Conservation (phyloP, 1,140 invertebrate species). For the Psix sp. region DNA sequence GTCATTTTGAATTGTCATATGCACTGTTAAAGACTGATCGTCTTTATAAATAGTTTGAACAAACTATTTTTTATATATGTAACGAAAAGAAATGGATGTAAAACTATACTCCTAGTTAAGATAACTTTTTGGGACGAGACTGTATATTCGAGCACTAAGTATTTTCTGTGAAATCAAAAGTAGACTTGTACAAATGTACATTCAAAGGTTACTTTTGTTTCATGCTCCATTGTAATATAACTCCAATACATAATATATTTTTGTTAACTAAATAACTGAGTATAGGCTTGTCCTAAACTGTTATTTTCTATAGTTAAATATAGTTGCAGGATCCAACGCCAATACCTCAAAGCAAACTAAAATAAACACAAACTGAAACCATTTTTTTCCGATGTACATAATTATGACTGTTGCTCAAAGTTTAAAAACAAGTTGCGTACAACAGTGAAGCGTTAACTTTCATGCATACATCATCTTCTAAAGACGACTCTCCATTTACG, state of each 20-base stretch:
- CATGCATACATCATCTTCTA: background rate
- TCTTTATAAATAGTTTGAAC: too few relatives aligned
- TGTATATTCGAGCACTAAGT: too few relatives aligned
- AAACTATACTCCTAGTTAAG: background rate
- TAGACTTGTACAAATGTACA: conserved; percentile 36
- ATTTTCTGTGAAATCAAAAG: conserved; percentile 6
- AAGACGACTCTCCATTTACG: conserved; percentile 50
- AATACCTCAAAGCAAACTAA: too few relatives aligned
- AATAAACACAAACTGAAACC: conserved; percentile 2
- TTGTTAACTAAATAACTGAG: too few relatives aligned
- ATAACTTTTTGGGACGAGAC: conserved; percentile 11
- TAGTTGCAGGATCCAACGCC: too few relatives aligned
- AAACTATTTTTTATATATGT: too few relatives aligned
- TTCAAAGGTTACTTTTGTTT: conserved; percentile 4
- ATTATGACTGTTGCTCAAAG: conserved; percentile 48
- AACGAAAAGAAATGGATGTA: too few relatives aligned
- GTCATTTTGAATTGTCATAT: conserved; percentile 19
- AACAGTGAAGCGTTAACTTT: conserved; percentile 13
- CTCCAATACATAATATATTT: too few relatives aligned
- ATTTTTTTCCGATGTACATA: conserved; percentile 29
- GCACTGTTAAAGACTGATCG: background rate
- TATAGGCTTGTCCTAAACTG: too few relatives aligned
- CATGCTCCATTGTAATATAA: conserved; percentile 27
- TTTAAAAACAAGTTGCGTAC: conserved; percentile 36
- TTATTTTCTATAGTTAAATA: too few relatives aligned